Conservation (phyloP, 2,113 vertebrate species). For the Chlamydotis undulata region DNA sequence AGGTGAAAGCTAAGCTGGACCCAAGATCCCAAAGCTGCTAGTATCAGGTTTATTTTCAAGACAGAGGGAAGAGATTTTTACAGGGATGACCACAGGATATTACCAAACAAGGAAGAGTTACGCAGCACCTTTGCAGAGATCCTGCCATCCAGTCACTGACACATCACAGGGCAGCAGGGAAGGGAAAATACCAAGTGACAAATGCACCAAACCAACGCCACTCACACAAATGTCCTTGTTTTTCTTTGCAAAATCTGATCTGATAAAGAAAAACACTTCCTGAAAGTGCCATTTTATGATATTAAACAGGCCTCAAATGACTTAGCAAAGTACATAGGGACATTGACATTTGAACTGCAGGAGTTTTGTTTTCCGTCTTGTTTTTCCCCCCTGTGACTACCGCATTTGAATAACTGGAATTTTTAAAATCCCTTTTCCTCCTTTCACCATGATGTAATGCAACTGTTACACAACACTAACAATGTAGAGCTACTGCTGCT, state of each 20-base stretch:
- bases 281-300: background rate
- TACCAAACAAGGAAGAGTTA: background rate
- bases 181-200: background rate
- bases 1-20: background rate
- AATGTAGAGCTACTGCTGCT: conserved; percentile 16
- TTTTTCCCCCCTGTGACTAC: background rate
- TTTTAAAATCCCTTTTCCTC: conserved; percentile 53
- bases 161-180: background rate
- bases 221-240: background rate
- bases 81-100: background rate
- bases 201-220: background rate
- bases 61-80: background rate
- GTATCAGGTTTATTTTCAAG: background rate
- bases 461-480: conserved; percentile 42
- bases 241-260: background rate
- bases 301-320: conserved; percentile 2
- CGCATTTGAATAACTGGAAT: conserved; percentile 44
- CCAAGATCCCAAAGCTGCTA: background rate
- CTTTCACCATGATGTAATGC: conserved; percentile 41
- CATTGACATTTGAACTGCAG: conserved; percentile 28
- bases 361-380: background rate
- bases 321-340: background rate
- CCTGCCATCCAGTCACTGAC: background rate
- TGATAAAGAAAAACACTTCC: conserved; percentile 12
- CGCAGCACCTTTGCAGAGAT: background rate